A percentile compares a stretch with the other conserved stretches of the same genome.
These are phyloP conservation scores for Laothoe populi DNA, from an alignment of 2,888 invertebrate genomes.

Conservation along the genomic window DNA sequence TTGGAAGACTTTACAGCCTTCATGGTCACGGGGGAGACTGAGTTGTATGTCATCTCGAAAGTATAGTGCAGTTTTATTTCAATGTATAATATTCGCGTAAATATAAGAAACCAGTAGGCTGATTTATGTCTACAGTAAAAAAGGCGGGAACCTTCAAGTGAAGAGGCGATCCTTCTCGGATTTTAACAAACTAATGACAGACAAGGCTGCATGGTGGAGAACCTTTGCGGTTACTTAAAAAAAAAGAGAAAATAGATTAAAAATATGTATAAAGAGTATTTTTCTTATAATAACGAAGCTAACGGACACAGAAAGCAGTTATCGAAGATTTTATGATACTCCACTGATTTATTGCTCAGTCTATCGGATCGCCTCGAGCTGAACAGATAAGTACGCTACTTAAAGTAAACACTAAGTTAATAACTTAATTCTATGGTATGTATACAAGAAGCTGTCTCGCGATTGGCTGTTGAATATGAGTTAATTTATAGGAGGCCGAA, in stretches of 20 bases:
- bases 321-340: slow-evolving; percentile 59
- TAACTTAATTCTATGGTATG: slow-evolving; percentile 52
- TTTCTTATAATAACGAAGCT: slow-evolving; percentile 8
- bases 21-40: too few species aligned
- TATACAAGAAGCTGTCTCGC: slow-evolving; percentile 3
- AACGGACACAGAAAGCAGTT: slow-evolving; percentile 37
- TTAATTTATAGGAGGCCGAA: not conserved
- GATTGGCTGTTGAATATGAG: slow-evolving; percentile 26
- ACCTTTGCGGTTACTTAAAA: too few species aligned
- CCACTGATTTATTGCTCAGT: slow-evolving; percentile 49
- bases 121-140: too few species aligned
- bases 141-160: too few species aligned
- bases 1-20: too few species aligned
- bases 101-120: too few species aligned
- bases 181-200: too few species aligned
- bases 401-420: slow-evolving; percentile 51
- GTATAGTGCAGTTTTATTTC: too few species aligned
- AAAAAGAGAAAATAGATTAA: not conserved
- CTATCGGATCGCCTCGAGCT: slow-evolving; percentile 33
- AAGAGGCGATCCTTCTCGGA: too few species aligned
- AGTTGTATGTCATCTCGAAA: too few species aligned
- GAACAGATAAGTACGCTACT: slow-evolving; percentile 48
- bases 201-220: too few species aligned
- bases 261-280: not conserved
- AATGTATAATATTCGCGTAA: too few species aligned